Percentiles rank a stretch among this genome's conserved stretches.
Conservation (phyloP, 64 coral and sea anemone genomes). For the Montipora cactus region DNA sequence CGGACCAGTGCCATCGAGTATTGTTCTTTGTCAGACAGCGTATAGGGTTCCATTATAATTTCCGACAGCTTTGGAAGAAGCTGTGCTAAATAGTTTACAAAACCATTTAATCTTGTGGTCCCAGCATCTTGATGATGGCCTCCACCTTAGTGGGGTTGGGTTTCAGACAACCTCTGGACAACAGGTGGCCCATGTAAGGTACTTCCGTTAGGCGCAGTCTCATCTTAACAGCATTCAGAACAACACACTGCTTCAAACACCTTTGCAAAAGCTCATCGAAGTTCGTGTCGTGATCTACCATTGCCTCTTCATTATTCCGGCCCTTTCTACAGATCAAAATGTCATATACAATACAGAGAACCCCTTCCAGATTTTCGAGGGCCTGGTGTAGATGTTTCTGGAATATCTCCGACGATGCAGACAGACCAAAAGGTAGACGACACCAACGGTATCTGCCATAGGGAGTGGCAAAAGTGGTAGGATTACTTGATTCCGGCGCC, state of each 20-base stretch:
- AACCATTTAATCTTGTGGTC: conserved; percentile 9
- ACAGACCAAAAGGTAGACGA: conserved; percentile 57
- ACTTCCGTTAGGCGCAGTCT: background rate
- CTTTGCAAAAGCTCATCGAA: background rate
- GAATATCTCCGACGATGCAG: conserved; percentile 37
- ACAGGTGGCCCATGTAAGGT: background rate
- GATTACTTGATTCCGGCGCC: conserved; percentile 16
- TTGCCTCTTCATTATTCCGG: conserved; percentile 13
- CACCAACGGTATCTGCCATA: background rate
- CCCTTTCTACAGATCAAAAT: conserved; percentile 23
- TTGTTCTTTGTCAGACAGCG: background rate
- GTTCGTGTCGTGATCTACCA: background rate
- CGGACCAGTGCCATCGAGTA: background rate
- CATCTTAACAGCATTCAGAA: background rate
- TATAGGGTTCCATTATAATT: background rate
- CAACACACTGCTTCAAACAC: background rate
- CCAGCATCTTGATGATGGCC: conserved; percentile 11
- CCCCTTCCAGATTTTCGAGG: conserved; percentile 23
- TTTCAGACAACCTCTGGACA: background rate
- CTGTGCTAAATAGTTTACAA: conserved; percentile 18
- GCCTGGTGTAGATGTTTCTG: conserved; percentile 43
- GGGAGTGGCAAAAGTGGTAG: conserved; percentile 17
- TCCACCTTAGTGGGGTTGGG: conserved; percentile 8
- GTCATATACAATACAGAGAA: conserved; percentile 1
- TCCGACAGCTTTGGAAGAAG: background rate